phyloP scores from a whole-genome alignment of 2,113 vertebrate species.

The Odontesthes bonariensis region DNA sequence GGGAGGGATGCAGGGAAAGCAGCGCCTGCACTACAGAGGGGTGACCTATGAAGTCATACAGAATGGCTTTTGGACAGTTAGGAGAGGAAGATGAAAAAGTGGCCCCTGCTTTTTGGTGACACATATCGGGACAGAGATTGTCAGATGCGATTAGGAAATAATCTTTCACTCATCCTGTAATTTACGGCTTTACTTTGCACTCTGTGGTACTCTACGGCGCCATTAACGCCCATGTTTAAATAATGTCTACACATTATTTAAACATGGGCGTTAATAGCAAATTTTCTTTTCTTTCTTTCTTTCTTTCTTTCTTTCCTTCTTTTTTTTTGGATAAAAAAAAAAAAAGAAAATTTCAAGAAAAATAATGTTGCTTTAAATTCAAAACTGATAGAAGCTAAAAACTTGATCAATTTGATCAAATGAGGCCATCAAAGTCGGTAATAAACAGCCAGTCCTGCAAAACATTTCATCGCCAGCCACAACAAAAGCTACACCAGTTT shows the following conservation, averaged over 20 bases:
- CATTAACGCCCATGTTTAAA: too few relatives aligned
- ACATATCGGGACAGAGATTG: conserved; percentile 65
- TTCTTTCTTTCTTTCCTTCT: not conserved
- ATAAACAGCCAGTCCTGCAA: not conserved
- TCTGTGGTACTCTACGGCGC: conserved; percentile 39
- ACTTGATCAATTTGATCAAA: not conserved
- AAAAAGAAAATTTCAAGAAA: not conserved
- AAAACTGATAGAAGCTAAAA: not conserved
- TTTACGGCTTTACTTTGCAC: conserved; percentile 59
- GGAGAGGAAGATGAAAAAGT: conserved; percentile 70
- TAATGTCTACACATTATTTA: conserved; percentile 34
- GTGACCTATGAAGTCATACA: conserved; percentile 77
- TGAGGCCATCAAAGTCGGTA: not conserved
- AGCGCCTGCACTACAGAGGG: conserved; percentile 62
- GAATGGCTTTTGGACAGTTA: conserved; percentile 70
- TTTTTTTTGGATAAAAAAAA: not conserved
- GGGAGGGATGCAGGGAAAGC: conserved; percentile 10
- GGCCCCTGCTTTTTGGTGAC: conserved; percentile 54
- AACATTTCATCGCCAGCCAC: conserved; percentile 21
- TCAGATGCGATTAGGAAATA: conserved; percentile 61
- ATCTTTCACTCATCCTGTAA: conserved; percentile 56
- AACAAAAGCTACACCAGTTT: conserved; percentile 29
- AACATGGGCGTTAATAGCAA: conserved; percentile 25
- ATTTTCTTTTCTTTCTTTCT: not conserved
- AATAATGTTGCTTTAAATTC: not conserved